Conservation (phyloP, 2,113 vertebrate species). For the Myodes glareolus region DNA sequence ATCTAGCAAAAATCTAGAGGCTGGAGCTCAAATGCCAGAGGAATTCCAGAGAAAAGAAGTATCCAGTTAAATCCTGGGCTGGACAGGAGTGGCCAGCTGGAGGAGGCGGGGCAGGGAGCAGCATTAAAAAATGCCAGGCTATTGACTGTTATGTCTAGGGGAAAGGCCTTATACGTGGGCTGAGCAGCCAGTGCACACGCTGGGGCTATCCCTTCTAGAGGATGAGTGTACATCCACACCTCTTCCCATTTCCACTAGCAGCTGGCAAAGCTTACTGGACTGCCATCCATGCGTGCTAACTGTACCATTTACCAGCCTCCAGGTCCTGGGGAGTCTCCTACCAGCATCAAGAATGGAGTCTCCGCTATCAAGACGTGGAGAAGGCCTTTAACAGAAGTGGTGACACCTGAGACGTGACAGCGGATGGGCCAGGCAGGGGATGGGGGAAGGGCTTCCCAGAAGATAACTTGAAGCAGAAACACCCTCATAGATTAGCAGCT, state of each 20-base stretch:
- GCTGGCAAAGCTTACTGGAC: constrained; percentile 36
- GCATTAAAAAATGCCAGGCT: background rate
- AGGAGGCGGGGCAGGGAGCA: background rate
- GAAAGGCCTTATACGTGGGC: background rate
- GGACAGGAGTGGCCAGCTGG: background rate
- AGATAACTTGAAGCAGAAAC: background rate
- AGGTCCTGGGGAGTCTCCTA: background rate
- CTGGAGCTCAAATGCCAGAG: constrained; percentile 15
- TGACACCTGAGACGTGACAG: background rate
- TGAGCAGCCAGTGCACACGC: background rate
- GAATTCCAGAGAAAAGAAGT: background rate
- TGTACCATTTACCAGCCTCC: constrained; percentile 43
- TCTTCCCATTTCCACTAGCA: background rate
- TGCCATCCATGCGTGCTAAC: constrained; percentile 1
- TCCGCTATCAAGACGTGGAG: background rate
- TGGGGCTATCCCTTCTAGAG: background rate
- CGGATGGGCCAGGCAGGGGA: background rate
- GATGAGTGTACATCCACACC: background rate
- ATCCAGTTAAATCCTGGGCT: background rate
- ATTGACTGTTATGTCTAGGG: background rate
- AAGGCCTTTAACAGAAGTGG: background rate
- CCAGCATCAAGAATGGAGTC: constrained; percentile 31
- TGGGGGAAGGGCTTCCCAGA: background rate
- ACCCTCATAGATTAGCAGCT: background rate
- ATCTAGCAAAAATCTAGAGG: constrained; percentile 1